Base-by-base conservation (phyloP, 2,113 vertebrate genomes). In the Prunella himalayana region DNA sequence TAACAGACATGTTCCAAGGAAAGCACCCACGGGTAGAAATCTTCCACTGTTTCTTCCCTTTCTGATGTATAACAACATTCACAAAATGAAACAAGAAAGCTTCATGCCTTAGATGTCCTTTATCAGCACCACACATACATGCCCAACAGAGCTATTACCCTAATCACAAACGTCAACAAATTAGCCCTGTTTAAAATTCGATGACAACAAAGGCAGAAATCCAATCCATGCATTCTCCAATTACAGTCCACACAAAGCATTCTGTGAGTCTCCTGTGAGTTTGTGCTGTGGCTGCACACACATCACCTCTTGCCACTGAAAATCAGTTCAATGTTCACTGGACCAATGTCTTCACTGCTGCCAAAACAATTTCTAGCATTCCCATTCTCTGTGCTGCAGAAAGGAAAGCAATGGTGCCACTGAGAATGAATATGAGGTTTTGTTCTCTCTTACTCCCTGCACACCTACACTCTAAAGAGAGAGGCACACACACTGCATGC, bases 121-220 rank as follows among this genome's bases (percentile, higher is more conserved):
- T 96, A 85, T 94, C 82, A 95, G 95, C 82, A 60, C 50, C 42
- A 31, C 53, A 80, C 65, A 76, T 28, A 49, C 50, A 51, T 44
- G 91, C 75, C 72, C 82, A 94, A 57, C 31, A 76, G 75, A 65
- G 69, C 66, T 78, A 93, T 76, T 96, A 80, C 47, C 93, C 51
- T 78, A 88, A 91, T 82, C 86, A 75, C 59, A 93, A 91, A 90
- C 1, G 24, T 68, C 73, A 78, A 90, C 80, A 96, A 97, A 94
- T 96, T 79, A 96, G 68, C 65, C 73, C 86, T 71, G 54, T 82
- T 90, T 81, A 96, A 96, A 97, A 95, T 85, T 82, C 78, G 88
- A 0, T 7, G 10, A 57, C 85, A 82, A 94, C 61, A 94, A 97
- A 96, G 54, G 83, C 94, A 88, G 88, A 82, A 87, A 69, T 65